A percentile compares a stretch with the other conserved stretches of the same genome.
These are phyloP conservation scores for Spodoptera litura DNA, from an alignment of 1,140 invertebrate species.

Conservation along the genomic window DNA sequence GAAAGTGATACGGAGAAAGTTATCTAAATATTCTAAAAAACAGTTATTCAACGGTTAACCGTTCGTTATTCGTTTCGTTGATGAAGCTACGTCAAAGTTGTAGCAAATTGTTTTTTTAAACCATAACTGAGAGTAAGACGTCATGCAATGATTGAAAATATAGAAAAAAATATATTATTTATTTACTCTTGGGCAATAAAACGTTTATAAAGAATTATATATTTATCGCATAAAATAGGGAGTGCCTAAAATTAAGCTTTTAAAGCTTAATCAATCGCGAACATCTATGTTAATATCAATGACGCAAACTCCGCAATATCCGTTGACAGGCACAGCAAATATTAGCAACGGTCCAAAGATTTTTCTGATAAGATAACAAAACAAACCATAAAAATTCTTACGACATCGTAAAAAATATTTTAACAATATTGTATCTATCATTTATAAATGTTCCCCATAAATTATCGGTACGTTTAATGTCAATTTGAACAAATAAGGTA, in stretches of 20 bases:
- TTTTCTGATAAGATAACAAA: constrained; percentile 46
- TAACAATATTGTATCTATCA: no score
- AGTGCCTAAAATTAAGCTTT: not conserved
- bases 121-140: no score
- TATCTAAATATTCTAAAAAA: constrained; percentile 13
- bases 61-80: constrained; percentile 35
- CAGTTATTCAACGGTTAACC: constrained; percentile 55
- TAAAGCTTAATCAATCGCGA: not conserved
- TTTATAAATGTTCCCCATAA: no score
- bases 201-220: no score
- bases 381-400: constrained; percentile 26
- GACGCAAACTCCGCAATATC: not conserved
- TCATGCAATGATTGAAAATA: no score
- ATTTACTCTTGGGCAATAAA: no score
- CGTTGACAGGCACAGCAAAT: constrained; percentile 44
- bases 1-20: constrained; percentile 61
- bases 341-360: constrained; percentile 51
- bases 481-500: no score
- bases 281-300: not conserved
- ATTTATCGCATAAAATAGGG: no score
- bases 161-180: no score
- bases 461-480: no score
- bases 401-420: not conserved
- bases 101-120: no score
- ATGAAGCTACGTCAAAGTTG: not conserved